These are phyloP conservation scores for Antheraea assamensis DNA, from an alignment of 2,888 invertebrate genomes.

Conservation along the genomic window DNA sequence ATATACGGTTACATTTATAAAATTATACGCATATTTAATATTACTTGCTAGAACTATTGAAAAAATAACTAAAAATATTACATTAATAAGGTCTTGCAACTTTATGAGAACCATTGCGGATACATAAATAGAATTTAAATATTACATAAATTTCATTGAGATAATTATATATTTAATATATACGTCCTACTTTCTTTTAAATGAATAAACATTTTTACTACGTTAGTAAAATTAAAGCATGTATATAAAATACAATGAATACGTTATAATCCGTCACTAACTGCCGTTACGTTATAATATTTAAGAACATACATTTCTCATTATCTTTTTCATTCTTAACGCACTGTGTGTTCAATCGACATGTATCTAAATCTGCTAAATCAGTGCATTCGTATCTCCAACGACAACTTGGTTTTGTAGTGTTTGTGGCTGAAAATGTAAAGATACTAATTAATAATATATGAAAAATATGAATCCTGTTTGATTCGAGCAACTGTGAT, in stretches of 20 bases:
- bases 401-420: slow-evolving; percentile 39
- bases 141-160: neutral
- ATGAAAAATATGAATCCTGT: neutral
- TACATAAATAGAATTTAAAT: neutral
- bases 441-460: neutral
- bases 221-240: neutral
- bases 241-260: neutral
- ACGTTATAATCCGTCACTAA: neutral
- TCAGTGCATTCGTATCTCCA: slow-evolving; percentile 56
- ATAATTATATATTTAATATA: too few species aligned
- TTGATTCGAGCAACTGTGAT: neutral
- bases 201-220: neutral
- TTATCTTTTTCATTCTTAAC: slow-evolving; percentile 21
- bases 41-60: neutral
- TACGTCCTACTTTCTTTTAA: neutral
- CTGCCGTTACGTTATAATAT: neutral
- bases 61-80: neutral
- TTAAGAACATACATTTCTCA: slow-evolving; percentile 16
- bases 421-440: neutral
- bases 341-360: slow-evolving; percentile 47
- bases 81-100: neutral
- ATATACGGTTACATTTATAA: neutral
- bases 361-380: slow-evolving; percentile 45
- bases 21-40: neutral
- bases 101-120: neutral